phyloP scores from a whole-genome alignment of 2,113 vertebrate species.

The Anguilla rostrata region DNA sequence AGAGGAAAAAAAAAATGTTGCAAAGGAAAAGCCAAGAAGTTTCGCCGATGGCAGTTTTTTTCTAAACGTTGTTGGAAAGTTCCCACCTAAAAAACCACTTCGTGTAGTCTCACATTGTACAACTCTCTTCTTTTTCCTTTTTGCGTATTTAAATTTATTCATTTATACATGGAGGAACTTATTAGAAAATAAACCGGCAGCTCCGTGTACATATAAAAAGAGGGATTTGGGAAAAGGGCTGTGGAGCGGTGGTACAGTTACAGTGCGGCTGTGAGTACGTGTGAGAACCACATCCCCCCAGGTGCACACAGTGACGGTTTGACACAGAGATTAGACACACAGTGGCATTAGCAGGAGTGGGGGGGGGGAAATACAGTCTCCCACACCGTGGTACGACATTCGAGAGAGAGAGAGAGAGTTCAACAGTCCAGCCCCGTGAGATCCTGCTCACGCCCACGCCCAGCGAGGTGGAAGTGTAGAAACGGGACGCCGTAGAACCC shows the following conservation, averaged over 20 bases:
- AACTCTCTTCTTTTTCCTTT: neutral
- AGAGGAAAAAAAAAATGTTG: conserved; percentile 11
- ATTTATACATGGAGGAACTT: conserved; percentile 30
- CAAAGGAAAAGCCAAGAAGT: conserved; percentile 1
- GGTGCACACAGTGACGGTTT: neutral
- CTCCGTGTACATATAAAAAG: conserved; percentile 7
- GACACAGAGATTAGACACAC: neutral
- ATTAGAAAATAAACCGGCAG: conserved; percentile 19
- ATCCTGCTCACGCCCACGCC: neutral
- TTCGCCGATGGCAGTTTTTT: neutral
- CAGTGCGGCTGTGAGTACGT: neutral
- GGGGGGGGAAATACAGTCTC: neutral
- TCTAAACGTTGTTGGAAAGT: neutral
- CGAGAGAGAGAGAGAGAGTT: neutral
- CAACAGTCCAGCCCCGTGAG: neutral
- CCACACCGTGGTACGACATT: neutral
- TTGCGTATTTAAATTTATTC: conserved; percentile 18
- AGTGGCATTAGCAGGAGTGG: neutral
- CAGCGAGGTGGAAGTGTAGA: neutral
- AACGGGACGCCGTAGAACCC: neutral
- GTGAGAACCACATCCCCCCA: neutral
- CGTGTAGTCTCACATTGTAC: neutral
- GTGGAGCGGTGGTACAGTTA: neutral
- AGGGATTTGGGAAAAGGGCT: neutral
- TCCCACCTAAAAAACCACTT: neutral